Evolutionary conservation across 2,888 invertebrate species (phyloP), one percentile per base, ranked within the genome.

Genomic region (Archaeoteleia sp.): DNA sequence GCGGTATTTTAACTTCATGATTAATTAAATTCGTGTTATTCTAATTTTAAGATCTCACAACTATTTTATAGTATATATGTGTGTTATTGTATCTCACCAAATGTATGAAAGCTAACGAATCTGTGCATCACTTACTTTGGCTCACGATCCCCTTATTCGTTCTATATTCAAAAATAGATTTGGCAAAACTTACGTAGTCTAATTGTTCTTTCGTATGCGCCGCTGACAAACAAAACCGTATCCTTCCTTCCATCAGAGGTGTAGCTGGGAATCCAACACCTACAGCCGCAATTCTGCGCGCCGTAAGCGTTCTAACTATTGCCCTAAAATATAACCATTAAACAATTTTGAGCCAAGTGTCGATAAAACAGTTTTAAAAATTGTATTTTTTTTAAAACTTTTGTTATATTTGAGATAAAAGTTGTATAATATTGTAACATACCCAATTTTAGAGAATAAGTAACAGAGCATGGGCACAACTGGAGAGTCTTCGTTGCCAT

Each of bases 181-280:
- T 7, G 12, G 29, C 1, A n/a, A n/a, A 37, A 73, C 85, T 78
- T 76, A 88, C 94, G 79, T 89, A 89, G 86, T 98, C 98, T 74
- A 99, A 88, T 87, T 97, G 96, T 86, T 93, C 95, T 87, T 96
- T 95, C 51, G 96, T 93, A 86, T 98, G 98, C 14, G 96, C 93
- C 51, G 98, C 97, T 43, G 97, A 98, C 67, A 99, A 87, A 83
- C 99, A 99, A 86, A 98, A 95, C 76, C 97, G 89, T 77, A 95
- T 95, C 79, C 98, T 90, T 23, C 95, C 95, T 87, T 94, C 93
- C 88, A 94, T 92, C 72, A 99, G 90, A 37, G 97, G 95, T 45
- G 98, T 98, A 58, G 98, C 98, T 54, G 99, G 98, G 87, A 97
- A 98, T 71, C 98, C 98, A 53, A 98, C 98, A 61, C 98, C 97